Evolutionary conservation across 2,113 vertebrate species (phyloP), one percentile per base, ranked within the genome.

Genomic region (Mystacornis crossleyi): DNA sequence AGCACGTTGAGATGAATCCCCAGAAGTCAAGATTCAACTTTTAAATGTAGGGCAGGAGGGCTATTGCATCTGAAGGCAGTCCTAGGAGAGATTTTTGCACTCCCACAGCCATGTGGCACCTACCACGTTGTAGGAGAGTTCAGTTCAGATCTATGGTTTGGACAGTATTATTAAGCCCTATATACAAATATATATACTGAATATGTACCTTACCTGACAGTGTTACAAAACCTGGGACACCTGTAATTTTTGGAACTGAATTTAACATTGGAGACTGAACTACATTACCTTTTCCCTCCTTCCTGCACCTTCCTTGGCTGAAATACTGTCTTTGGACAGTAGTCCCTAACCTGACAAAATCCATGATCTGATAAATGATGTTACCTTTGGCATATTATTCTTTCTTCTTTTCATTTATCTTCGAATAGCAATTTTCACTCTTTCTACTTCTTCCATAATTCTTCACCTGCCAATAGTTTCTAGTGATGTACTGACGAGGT

Each of bases 71-170:
- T 78, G 51, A 66, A 50, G 10, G 24, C 14, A 77, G 20, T 3
- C 19, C 45, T 9, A 58, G n/a, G n/a, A 40, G 33, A 61, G 23
- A 29, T 58, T 6, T 86, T 19, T 45, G 69, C 13, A 8, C 6
- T 42, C 55, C 34, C 38, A 86, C 31, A 64, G 38, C 47, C 26
- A 11, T 1, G n/a, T 38, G 38, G 26, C 7, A 10, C n/a, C 18
- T 7, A 51, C 6, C 8, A 45, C 0, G 0, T 1, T 18, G 16
- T 5, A 64, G 29, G 28, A 73, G 40, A 61, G 12, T n/a, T 86
- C 57, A 79, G 18, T 12, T 70, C 69, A 53, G 28, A 21, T n/a
- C 17, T 34, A 10, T 29, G 26, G 13, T 20, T 29, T 50, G 51
- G 9, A 57, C 48, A 5, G 0, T 11, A 38, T 13, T 9, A 48